A percentile compares a stretch with the other conserved stretches of the same genome.
Conservation (phyloP, 2,888 invertebrate genomes). For the Diaprepes abbreviatus region DNA sequence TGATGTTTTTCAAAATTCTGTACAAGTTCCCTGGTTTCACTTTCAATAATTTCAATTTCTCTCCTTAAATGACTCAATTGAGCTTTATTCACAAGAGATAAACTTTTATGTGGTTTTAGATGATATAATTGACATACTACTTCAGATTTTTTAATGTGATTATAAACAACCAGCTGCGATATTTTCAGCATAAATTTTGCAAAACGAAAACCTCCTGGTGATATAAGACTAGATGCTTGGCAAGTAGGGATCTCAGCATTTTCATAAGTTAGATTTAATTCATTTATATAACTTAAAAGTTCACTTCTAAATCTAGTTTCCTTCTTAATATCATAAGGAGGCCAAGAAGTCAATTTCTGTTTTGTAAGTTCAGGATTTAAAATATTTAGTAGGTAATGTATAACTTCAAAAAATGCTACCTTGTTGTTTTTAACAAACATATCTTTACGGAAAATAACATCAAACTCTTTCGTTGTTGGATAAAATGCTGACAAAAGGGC, state of each 20-base stretch:
- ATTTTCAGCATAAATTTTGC: slow-evolving; percentile 62
- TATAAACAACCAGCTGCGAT: slow-evolving; percentile 60
- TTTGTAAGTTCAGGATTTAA: slow-evolving; percentile 59
- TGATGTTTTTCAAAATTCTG: slow-evolving; percentile 52
- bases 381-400: slow-evolving; percentile 61
- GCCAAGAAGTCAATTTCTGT: slow-evolving; percentile 60
- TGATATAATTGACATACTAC: slow-evolving; percentile 35
- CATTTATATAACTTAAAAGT: slow-evolving; percentile 60
- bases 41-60: slow-evolving; percentile 51
- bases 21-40: slow-evolving; percentile 46
- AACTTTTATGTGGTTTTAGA: slow-evolving; percentile 46
- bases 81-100: slow-evolving; percentile 39
- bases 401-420: slow-evolving; percentile 61
- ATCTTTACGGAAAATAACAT: slow-evolving; percentile 59
- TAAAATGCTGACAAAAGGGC: slow-evolving; percentile 57
- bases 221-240: slow-evolving; percentile 62
- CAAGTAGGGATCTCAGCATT: slow-evolving; percentile 60
- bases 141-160: slow-evolving; percentile 54
- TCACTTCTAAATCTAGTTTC: slow-evolving; percentile 62
- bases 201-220: slow-evolving; percentile 63
- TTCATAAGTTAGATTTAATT: slow-evolving; percentile 59
- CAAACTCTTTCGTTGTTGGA: slow-evolving; percentile 59
- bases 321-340: slow-evolving; percentile 57
- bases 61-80: slow-evolving; percentile 52
- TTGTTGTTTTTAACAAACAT: slow-evolving; percentile 66